Conservation (phyloP, 2,888 invertebrate genomes). For the Acrobasis consociella region DNA sequence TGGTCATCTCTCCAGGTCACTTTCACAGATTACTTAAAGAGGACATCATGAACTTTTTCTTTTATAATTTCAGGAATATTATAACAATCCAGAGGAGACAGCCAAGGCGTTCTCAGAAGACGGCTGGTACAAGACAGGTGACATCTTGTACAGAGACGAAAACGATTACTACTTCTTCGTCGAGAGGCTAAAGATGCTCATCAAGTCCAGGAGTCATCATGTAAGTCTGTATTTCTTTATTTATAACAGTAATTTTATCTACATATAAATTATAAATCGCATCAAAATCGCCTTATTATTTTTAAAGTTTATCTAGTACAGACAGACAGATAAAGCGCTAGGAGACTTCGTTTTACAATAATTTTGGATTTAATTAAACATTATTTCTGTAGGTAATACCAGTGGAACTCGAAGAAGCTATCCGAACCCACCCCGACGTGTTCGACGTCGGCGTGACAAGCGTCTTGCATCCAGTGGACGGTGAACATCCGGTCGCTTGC, state of each 20-base stretch:
- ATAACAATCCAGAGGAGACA: slow-evolving; percentile 51
- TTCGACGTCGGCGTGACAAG: slow-evolving; percentile 62
- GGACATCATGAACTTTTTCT: too few species aligned
- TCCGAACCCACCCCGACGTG: slow-evolving; percentile 52
- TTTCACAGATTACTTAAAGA: too few species aligned
- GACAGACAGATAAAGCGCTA: too few species aligned
- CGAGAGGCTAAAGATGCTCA: slow-evolving; percentile 61
- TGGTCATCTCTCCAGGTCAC: too few species aligned
- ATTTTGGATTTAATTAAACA: too few species aligned
- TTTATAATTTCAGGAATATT: slow-evolving; percentile 43
- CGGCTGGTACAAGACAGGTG: slow-evolving; percentile 66
- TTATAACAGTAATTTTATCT: too few species aligned
- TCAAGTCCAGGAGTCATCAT: slow-evolving; percentile 58
- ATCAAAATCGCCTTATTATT: too few species aligned
- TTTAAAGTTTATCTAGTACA: too few species aligned
- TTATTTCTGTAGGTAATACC: slow-evolving; percentile 53
- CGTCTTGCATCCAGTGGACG: slow-evolving; percentile 38
- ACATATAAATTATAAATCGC: too few species aligned
- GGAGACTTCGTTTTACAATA: too few species aligned
- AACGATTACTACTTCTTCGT: slow-evolving; percentile 57
- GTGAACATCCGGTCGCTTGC: slow-evolving; percentile 29
- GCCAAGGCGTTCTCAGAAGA: slow-evolving; percentile 55
- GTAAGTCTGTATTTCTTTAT: slow-evolving; percentile 39
- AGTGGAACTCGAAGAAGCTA: slow-evolving; percentile 60
- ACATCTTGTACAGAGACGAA: slow-evolving; percentile 60